phyloP scores from a whole-genome alignment of 2,113 vertebrate genomes.

The Seriola rivoliana region DNA sequence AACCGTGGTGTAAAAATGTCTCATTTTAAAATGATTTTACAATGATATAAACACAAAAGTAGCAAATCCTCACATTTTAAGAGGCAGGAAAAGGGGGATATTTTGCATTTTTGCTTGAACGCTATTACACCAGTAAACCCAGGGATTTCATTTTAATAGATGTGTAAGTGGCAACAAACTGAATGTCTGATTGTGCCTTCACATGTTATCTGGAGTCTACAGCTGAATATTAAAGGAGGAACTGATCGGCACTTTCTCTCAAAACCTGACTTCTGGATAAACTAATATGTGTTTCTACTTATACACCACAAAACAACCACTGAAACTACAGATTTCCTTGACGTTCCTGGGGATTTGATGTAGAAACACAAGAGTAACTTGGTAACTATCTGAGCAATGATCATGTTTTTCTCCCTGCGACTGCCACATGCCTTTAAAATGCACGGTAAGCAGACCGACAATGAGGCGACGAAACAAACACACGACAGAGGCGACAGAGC shows the following conservation, averaged over 20 bases:
- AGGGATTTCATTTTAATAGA: too few relatives aligned
- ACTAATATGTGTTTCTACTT: background rate
- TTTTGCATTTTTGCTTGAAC: background rate
- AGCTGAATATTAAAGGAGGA: background rate
- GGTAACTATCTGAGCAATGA: too few relatives aligned
- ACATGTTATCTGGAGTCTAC: background rate
- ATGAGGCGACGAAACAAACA: background rate
- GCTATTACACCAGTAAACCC: too few relatives aligned
- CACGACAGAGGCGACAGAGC: conserved; percentile 9
- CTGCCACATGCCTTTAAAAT: conserved; percentile 30
- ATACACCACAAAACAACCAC: background rate
- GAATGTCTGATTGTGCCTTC: too few relatives aligned
- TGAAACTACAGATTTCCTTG: background rate
- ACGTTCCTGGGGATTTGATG: background rate
- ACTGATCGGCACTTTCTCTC: background rate
- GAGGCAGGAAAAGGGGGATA: background rate
- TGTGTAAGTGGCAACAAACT: too few relatives aligned
- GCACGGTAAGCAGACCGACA: conserved; percentile 36
- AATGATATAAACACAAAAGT: background rate
- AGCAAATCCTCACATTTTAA: background rate
- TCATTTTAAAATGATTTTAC: too few relatives aligned
- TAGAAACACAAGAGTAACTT: background rate
- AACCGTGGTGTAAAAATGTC: too few relatives aligned
- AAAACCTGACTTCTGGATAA: background rate
- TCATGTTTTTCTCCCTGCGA: background rate